Conservation (phyloP, 2,797 vertebrate species). For the Poliocrania exsul region DNA sequence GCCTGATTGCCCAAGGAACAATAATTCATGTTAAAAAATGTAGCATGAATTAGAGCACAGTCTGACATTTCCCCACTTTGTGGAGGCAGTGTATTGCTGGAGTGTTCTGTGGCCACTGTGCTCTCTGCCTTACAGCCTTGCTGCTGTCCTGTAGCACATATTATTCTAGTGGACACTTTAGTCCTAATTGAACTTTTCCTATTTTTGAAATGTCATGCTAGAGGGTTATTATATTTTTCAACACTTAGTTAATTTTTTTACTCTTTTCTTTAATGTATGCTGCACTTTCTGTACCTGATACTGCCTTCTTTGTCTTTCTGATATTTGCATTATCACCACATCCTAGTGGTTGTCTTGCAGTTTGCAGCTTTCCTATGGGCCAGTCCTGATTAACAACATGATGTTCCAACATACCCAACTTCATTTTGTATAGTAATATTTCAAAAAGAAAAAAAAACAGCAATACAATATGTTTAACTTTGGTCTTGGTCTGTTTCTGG, state of each 20-base stretch:
- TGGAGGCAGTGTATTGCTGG: background rate
- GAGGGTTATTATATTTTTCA: background rate
- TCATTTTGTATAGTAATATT: background rate
- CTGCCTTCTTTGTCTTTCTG: background rate
- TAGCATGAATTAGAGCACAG: background rate
- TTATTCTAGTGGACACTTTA: background rate
- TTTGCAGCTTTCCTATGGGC: background rate
- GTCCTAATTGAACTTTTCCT: background rate
- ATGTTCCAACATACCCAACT: background rate
- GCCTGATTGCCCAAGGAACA: background rate
- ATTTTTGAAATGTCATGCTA: background rate
- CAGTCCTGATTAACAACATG: background rate
- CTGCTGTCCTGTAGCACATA: background rate
- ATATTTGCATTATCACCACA: background rate
- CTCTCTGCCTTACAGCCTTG: background rate
- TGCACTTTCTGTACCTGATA: background rate
- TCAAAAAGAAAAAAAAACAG: background rate
- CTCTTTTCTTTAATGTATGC: background rate
- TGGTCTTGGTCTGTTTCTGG: background rate
- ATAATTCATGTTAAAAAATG: background rate
- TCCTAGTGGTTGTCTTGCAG: background rate
- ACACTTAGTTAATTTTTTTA: background rate
- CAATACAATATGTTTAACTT: background rate
- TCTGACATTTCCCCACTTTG: background rate
- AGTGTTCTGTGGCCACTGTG: background rate